These are phyloP conservation scores for Heliconius erato DNA, from an alignment of 2,888 invertebrate genomes.

Conservation along the genomic window DNA sequence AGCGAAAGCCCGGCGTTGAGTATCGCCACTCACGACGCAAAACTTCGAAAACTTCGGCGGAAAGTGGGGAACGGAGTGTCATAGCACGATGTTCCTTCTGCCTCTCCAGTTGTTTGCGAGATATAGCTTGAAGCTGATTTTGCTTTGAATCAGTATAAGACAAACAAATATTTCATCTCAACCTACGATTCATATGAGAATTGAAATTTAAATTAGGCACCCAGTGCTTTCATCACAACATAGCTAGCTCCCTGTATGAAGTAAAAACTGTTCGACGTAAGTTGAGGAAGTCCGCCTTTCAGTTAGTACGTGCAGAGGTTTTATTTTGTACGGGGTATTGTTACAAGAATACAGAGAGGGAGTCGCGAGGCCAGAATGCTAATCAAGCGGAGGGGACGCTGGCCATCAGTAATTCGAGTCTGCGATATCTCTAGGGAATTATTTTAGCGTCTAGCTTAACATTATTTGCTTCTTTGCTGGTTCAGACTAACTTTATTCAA, in stretches of 20 bases:
- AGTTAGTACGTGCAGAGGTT: constrained; percentile 80
- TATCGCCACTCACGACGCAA: no score
- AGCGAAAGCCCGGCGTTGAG: no score
- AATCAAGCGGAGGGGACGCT: constrained; percentile 74
- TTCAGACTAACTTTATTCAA: constrained; percentile 42
- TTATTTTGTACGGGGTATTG: constrained; percentile 81
- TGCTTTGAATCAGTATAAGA: background rate
- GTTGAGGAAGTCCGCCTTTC: constrained; percentile 77
- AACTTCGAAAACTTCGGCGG: no score
- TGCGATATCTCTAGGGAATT: constrained; percentile 67
- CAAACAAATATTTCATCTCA: no score
- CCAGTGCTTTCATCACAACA: constrained; percentile 58
- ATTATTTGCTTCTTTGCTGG: constrained; percentile 47
- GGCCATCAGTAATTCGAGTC: constrained; percentile 81
- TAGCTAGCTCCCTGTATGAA: constrained; percentile 54
- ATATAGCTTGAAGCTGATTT: no score
- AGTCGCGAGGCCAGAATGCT: constrained; percentile 78
- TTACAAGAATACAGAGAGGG: constrained; percentile 77
- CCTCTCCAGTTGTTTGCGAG: no score
- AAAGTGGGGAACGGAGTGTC: no score
- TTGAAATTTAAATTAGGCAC: constrained; percentile 50
- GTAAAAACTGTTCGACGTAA: constrained; percentile 68
- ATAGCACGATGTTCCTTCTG: no score
- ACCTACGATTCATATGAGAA: background rate
- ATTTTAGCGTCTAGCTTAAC: constrained; percentile 48